These are phyloP conservation scores for Catharus bicknelli DNA, from an alignment of 2,113 vertebrate species.

Conservation along the genomic window DNA sequence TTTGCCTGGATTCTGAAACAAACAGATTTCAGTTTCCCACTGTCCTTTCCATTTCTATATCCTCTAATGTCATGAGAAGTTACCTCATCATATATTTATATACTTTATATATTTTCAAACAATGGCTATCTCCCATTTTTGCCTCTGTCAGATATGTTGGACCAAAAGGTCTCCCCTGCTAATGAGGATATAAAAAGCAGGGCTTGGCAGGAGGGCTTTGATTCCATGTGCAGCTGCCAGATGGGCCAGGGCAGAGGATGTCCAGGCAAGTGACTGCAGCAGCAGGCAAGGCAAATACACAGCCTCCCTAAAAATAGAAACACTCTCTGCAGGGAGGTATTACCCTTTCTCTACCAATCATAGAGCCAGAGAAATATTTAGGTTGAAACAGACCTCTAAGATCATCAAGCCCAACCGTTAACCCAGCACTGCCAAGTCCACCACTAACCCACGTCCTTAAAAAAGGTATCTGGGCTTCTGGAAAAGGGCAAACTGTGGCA, in stretches of 20 bases:
- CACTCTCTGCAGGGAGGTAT: not conserved
- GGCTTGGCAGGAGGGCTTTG: not conserved
- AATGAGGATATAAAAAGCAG: slow-evolving; percentile 1
- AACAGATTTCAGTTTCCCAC: not conserved
- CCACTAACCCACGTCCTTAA: not conserved
- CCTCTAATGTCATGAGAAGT: not conserved
- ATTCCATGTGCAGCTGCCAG: slow-evolving; percentile 10
- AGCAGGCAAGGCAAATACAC: not conserved
- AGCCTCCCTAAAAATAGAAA: not conserved
- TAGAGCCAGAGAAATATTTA: not conserved
- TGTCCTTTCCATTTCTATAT: not conserved
- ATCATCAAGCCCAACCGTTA: not conserved
- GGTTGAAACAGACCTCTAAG: not conserved
- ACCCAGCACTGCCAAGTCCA: not conserved
- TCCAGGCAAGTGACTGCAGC: not conserved
- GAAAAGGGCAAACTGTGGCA: not conserved
- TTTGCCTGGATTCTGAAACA: not conserved
- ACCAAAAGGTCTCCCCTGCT: not conserved
- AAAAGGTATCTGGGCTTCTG: not conserved
- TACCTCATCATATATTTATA: not conserved
- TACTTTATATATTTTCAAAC: not conserved
- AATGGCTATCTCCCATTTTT: not conserved
- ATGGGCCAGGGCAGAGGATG: not conserved
- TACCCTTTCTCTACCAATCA: not conserved
- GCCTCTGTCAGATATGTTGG: not conserved